Conservation (phyloP, 2,888 invertebrate genomes). For the Amphipoea lucens region DNA sequence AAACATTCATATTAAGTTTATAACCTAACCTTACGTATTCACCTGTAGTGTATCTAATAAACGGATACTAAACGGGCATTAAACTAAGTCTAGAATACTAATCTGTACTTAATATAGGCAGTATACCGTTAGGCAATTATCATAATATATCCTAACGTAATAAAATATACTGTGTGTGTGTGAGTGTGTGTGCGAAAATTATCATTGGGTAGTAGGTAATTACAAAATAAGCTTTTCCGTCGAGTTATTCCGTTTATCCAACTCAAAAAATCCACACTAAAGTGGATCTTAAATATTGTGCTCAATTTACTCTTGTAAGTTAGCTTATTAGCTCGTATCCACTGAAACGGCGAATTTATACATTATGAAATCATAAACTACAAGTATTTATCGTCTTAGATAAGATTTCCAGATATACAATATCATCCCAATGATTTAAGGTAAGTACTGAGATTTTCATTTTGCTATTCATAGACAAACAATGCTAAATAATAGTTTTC, state of each 20-base stretch:
- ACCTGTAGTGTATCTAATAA: conserved; percentile 24
- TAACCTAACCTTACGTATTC: conserved; percentile 18
- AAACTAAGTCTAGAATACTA: conserved; percentile 47
- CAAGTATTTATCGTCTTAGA: background rate
- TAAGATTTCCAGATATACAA: background rate
- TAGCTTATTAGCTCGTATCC: background rate
- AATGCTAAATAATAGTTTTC: background rate
- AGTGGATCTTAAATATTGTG: no score
- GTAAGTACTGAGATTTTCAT: background rate
- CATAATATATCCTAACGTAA: conserved; percentile 25
- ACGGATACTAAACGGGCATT: conserved; percentile 43
- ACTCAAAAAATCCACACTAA: no score
- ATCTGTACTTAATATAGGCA: conserved; percentile 33
- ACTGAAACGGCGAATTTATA: background rate
- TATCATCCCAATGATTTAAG: background rate
- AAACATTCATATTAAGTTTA: conserved; percentile 8
- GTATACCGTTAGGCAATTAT: conserved; percentile 49
- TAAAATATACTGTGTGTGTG: conserved; percentile 7
- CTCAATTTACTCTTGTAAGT: background rate
- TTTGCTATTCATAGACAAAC: background rate
- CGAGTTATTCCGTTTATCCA: no score
- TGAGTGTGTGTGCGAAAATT: conserved; percentile 9
- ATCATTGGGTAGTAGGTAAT: background rate
- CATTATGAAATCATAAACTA: background rate
- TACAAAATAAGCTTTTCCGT: conserved; percentile 1